Conservation (phyloP, 2,797 vertebrate species). For the Lophotriccus pileatus region DNA sequence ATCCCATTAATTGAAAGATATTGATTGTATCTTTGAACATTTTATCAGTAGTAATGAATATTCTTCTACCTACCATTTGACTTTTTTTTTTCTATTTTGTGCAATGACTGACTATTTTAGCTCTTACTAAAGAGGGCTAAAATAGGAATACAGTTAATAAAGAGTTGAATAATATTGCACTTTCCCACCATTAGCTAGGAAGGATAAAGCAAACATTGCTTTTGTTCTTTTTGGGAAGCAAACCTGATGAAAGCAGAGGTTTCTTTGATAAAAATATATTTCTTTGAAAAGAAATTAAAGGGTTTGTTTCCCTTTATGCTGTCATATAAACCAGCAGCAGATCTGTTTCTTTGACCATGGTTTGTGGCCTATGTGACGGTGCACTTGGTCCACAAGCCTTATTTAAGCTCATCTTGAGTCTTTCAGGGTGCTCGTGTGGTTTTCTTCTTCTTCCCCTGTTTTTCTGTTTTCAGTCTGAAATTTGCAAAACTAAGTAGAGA, state of each 20-base stretch:
- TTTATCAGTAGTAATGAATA: not conserved
- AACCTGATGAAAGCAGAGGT: not conserved
- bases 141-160: not conserved
- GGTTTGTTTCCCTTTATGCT: not conserved
- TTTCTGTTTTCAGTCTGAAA: not conserved
- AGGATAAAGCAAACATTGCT: not conserved
- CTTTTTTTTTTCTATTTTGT: not conserved
- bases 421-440: not conserved
- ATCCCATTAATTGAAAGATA: not conserved
- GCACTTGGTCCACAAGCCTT: not conserved
- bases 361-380: not conserved
- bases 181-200: not conserved
- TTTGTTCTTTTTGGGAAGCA: not conserved
- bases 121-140: not conserved
- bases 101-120: not conserved
- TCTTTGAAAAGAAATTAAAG: not conserved
- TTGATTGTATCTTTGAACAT: not conserved
- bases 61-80: not conserved
- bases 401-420: not conserved
- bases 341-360: not conserved
- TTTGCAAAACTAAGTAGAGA: not conserved
- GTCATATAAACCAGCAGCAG: not conserved
- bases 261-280: not conserved
- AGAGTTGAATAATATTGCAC: not conserved
- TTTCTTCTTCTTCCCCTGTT: not conserved